These are phyloP conservation scores for Noctua comes DNA, from an alignment of 2,888 invertebrate genomes.

Conservation along the genomic window DNA sequence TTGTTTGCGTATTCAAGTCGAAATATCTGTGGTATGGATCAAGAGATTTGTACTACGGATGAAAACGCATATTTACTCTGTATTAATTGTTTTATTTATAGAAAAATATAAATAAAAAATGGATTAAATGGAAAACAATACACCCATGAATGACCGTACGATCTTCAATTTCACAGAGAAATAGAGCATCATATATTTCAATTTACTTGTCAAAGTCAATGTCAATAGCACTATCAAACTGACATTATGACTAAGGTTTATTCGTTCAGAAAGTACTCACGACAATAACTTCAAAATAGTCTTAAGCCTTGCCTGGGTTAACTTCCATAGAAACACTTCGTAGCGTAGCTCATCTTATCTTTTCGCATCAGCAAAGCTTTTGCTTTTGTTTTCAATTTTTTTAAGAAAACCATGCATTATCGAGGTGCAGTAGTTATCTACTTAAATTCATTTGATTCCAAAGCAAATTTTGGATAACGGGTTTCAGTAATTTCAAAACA, in stretches of 20 bases:
- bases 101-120: slow-evolving; percentile 14
- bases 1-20: neutral
- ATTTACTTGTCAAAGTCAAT: slow-evolving; percentile 22
- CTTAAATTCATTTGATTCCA: neutral
- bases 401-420: neutral
- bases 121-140: slow-evolving; percentile 14
- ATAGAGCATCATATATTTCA: too few relatives aligned
- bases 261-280: slow-evolving; percentile 22
- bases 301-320: neutral
- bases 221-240: slow-evolving; percentile 3
- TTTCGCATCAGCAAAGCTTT: neutral
- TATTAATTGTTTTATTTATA: neutral
- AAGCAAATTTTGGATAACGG: neutral
- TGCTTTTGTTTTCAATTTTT: neutral
- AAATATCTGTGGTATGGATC: neutral
- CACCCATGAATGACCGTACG: slow-evolving; percentile 5
- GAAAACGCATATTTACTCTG: slow-evolving; percentile 18
- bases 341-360: neutral
- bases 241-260: neutral
- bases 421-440: neutral
- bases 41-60: neutral
- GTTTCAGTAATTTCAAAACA: neutral
- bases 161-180: slow-evolving; percentile 15
- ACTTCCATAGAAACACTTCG: neutral
- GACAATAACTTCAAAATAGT: neutral